Evolutionary conservation across 2,888 invertebrate genomes (phyloP), one percentile per base, ranked within the genome.

Genomic region (Xanthorhoe designata): DNA sequence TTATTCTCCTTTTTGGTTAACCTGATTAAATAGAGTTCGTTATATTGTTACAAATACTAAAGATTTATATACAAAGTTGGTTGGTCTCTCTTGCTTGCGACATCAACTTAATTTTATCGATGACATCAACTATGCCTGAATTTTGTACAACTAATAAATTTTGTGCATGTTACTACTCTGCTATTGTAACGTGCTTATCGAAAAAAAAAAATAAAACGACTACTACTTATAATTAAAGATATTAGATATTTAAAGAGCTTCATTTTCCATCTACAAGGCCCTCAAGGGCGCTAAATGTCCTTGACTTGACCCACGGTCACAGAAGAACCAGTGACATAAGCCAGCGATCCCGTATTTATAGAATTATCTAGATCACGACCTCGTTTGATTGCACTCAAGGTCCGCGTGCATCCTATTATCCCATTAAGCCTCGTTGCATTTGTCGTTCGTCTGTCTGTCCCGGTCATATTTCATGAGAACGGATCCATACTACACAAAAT

Each of bases 391-490:
- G 64, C 55, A 61, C 66, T 65, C 73, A 75, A 75, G 73, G 75
- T 66, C 62, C 58, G 51, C 60, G 50, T 66, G 73, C 72, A 72
- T 68, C 72, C 63, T 63, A 73, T 75, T 73, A 75, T 72, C 67
- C 68, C 57, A 71, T 75, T 73, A 66, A 68, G 42, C 19, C 63
- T 66, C 49, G 61, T 72, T 70, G 59, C 56, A 49, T 24, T 42
- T 51, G 57, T 57, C 63, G 47, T 49, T 51, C 13, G 58, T 49
- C 52, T 7, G 54, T 13, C 60, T 62, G 35, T 54, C 13, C 53
- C 45, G 52, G 51, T 61, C 57, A 65, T 42, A 61, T 47, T 47
- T 47, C 17, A 8, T 47, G 15, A 17, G 17, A 42, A 42, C 42
- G 10, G 42, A 42, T 13, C 8, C 35, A 10, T 38, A 38, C 9